A percentile compares a stretch with the other conserved stretches of the same genome.
phyloP scores from a whole-genome alignment of 2,888 invertebrate species.

The Hesperia comma region DNA sequence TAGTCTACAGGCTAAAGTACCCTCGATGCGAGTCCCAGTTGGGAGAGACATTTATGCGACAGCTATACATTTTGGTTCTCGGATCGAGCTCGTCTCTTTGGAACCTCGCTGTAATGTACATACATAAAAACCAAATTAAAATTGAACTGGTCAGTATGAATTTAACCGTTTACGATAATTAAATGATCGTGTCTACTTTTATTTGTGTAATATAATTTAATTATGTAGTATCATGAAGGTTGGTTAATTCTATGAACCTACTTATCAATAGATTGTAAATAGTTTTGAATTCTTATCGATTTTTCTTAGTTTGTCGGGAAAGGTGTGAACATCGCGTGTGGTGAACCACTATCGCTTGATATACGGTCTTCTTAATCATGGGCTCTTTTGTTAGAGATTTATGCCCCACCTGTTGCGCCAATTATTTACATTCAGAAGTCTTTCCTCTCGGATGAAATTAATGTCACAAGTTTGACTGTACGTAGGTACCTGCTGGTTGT shows the following conservation, averaged over 20 bases:
- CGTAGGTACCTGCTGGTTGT: neutral
- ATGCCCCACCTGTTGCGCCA: conserved; percentile 78
- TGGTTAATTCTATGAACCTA: neutral
- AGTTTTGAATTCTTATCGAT: conserved; percentile 45
- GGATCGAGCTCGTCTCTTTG: too few species aligned
- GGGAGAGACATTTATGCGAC: too few species aligned
- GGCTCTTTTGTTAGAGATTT: conserved; percentile 73
- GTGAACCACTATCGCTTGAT: conserved; percentile 66
- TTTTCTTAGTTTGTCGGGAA: conserved; percentile 49
- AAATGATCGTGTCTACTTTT: too few species aligned
- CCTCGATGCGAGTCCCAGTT: too few species aligned
- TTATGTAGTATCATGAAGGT: neutral
- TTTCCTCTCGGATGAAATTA: conserved; percentile 54
- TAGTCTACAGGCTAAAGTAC: too few species aligned
- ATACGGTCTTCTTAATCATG: conserved; percentile 76
- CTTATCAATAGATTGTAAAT: neutral
- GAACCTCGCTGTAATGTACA: too few species aligned
- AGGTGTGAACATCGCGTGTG: conserved; percentile 66
- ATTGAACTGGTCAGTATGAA: too few species aligned
- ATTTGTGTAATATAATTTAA: too few species aligned
- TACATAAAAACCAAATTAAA: too few species aligned
- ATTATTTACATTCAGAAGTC: conserved; percentile 77
- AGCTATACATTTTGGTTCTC: too few species aligned
- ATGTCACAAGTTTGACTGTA: neutral
- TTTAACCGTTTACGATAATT: too few species aligned